Conservation (phyloP, 2,797 vertebrate species). For the Hoplostethus mediterraneus region DNA sequence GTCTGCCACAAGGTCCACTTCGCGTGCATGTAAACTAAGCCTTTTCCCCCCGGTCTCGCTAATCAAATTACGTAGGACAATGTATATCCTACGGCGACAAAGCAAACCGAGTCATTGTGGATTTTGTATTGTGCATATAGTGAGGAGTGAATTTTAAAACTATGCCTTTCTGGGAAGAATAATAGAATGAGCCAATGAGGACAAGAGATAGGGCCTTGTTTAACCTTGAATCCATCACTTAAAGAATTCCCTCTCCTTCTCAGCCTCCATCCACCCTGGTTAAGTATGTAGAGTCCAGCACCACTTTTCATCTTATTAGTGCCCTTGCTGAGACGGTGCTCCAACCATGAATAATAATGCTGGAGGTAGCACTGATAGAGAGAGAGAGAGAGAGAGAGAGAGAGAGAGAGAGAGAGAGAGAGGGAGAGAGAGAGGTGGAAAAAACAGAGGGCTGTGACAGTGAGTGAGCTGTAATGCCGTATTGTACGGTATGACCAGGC, state of each 20-base stretch:
- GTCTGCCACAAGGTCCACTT: slow-evolving; percentile 46
- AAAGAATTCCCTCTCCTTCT: slow-evolving; percentile 64
- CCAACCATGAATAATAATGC: slow-evolving; percentile 76
- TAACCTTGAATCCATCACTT: slow-evolving; percentile 84
- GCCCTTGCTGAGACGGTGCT: slow-evolving; percentile 70
- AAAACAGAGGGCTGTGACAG: slow-evolving; percentile 36
- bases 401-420: slow-evolving; percentile 44
- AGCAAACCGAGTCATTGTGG: slow-evolving; percentile 49
- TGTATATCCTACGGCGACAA: slow-evolving; percentile 59
- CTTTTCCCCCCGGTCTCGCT: slow-evolving; percentile 51
- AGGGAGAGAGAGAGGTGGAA: slow-evolving; percentile 14
- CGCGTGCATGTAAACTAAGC: slow-evolving; percentile 55
- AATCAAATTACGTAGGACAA: slow-evolving; percentile 75
- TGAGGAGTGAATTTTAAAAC: slow-evolving; percentile 63
- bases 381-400: slow-evolving; percentile 50
- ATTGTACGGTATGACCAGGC: slow-evolving; percentile 38
- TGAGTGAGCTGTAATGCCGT: slow-evolving; percentile 67
- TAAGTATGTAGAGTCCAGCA: slow-evolving; percentile 74
- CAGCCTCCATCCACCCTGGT: slow-evolving; percentile 59
- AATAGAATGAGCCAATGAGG: slow-evolving; percentile 71
- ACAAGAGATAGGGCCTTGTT: slow-evolving; percentile 67
- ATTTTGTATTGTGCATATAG: slow-evolving; percentile 69
- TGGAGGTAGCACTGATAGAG: slow-evolving; percentile 52
- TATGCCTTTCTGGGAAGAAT: slow-evolving; percentile 65
- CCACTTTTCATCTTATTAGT: slow-evolving; percentile 81